Conservation (phyloP, 2,113 vertebrate genomes). For the Actinemys pallida region DNA sequence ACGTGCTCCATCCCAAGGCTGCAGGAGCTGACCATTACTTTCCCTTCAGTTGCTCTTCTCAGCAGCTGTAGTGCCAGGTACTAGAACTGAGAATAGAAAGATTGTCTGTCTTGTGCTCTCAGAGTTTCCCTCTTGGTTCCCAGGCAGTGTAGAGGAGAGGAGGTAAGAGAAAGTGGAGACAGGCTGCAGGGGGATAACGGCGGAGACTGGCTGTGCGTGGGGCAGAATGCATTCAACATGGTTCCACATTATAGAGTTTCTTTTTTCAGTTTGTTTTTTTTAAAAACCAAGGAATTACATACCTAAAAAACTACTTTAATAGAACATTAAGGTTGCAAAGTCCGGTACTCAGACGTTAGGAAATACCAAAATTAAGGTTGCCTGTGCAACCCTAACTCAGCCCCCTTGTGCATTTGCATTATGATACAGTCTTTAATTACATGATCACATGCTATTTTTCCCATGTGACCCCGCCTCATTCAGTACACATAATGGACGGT, state of each 20-base stretch:
- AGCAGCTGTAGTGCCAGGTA: rapidly evolving
- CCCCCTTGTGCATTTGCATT: background rate
- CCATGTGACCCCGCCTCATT: background rate
- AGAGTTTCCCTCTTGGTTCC: background rate
- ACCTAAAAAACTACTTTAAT: background rate
- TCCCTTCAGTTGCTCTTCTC: background rate
- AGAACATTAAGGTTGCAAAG: background rate
- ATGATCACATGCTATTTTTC: background rate
- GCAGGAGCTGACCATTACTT: background rate
- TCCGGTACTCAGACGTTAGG: rapidly evolving
- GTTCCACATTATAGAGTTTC: rapidly evolving
- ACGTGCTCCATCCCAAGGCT: background rate
- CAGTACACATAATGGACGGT: background rate
- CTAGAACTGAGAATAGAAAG: background rate
- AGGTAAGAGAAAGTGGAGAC: background rate
- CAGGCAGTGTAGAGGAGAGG: background rate
- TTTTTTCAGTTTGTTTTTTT: background rate
- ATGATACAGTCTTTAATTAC: background rate
- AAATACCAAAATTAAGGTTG: background rate
- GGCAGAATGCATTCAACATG: rapidly evolving
- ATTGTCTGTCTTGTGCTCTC: background rate
- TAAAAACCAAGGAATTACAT: background rate
- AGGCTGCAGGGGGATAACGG: background rate
- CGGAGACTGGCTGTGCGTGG: background rate
- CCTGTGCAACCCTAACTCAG: background rate